These are phyloP conservation scores for Karalla daura DNA, from an alignment of 2,797 vertebrate genomes.

Conservation along the genomic window DNA sequence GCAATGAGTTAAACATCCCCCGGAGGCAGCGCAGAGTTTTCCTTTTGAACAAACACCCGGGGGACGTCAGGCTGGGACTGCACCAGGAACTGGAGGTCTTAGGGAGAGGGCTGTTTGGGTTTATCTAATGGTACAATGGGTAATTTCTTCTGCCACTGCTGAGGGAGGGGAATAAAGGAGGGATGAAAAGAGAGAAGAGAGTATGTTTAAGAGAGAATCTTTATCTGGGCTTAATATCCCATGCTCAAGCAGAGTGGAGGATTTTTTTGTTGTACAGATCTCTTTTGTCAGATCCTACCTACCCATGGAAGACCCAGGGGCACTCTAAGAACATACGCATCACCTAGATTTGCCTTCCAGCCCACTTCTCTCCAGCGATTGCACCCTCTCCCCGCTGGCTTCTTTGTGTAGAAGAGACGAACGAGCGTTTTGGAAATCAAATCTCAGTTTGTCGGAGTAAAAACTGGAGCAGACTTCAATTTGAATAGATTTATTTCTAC, in stretches of 20 bases:
- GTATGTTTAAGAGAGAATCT: slow-evolving; percentile 96
- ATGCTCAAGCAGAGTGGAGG: slow-evolving; percentile 90
- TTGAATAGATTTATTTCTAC: slow-evolving; percentile 77
- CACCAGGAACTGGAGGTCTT: slow-evolving; percentile 93
- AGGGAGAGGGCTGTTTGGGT: slow-evolving; percentile 90
- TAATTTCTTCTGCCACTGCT: slow-evolving; percentile 94
- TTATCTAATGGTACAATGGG: slow-evolving; percentile 92
- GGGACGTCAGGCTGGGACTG: slow-evolving; percentile 94
- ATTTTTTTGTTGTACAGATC: slow-evolving; percentile 86
- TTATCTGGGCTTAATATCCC: slow-evolving; percentile 97
- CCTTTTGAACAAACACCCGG: slow-evolving; percentile 94
- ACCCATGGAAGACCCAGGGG: slow-evolving; percentile 88
- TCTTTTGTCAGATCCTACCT: slow-evolving; percentile 89
- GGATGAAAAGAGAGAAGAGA: slow-evolving; percentile 83
- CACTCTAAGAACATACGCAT: slow-evolving; percentile 83
- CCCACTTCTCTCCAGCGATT: slow-evolving; percentile 79
- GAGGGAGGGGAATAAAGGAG: slow-evolving; percentile 69
- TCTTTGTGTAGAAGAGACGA: slow-evolving; percentile 83
- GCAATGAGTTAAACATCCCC: slow-evolving; percentile 99
- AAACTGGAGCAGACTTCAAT: slow-evolving; percentile 79
- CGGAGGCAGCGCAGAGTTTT: slow-evolving; percentile 92
- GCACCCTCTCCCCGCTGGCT: slow-evolving; percentile 78
- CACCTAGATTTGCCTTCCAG: slow-evolving; percentile 87
- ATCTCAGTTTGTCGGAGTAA: slow-evolving; percentile 83
- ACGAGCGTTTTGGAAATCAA: slow-evolving; percentile 86